Conservation (phyloP, 2,113 vertebrate genomes). For the Gymnorhina tibicen region DNA sequence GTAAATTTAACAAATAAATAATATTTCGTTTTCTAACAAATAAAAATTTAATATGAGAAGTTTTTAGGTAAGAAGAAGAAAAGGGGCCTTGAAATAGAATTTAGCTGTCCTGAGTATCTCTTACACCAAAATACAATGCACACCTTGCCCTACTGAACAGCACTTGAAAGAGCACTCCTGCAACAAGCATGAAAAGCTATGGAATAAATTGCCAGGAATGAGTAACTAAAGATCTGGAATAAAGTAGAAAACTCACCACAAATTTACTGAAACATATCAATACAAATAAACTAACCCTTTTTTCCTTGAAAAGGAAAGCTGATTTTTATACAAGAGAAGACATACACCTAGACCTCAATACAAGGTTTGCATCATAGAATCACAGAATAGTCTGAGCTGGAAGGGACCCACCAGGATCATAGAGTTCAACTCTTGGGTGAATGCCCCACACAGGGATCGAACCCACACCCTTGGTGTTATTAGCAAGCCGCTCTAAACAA, state of each 20-base stretch:
- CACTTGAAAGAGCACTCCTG: background rate
- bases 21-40: background rate
- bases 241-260: background rate
- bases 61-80: background rate
- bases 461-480: background rate
- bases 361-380: background rate
- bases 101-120: background rate
- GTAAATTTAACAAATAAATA: background rate
- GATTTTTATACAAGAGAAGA: background rate
- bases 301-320: background rate
- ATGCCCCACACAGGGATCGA: rapidly evolving
- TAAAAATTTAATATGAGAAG: background rate
- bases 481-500: background rate
- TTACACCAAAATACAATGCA: background rate
- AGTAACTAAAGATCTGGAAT: background rate
- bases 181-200: background rate
- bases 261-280: background rate
- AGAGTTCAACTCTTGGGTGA: background rate
- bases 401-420: background rate
- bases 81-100: background rate
- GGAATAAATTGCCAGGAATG: background rate
- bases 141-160: background rate
- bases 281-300: background rate
- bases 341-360: background rate
- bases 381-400: background rate